A percentile compares a stretch with the other conserved stretches of the same genome.
phyloP scores from a whole-genome alignment of 2,888 invertebrate species.

The Saturnia japonica region DNA sequence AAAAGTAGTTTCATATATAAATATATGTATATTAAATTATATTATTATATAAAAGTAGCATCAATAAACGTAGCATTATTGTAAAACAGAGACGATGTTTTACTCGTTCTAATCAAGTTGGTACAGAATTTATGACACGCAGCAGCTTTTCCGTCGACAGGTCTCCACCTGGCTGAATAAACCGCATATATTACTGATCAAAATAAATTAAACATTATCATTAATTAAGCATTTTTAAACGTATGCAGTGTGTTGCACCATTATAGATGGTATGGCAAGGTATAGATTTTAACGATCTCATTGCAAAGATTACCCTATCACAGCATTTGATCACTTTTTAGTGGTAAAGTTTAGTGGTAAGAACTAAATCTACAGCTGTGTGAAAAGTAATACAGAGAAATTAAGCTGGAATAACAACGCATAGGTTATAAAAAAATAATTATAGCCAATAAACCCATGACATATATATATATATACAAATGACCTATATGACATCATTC shows the following conservation, averaged over 20 bases:
- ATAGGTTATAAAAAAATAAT: no score
- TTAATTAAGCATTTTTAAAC: background rate
- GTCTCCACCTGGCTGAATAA: conserved; percentile 6
- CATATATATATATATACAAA: no score
- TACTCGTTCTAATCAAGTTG: conserved; percentile 11
- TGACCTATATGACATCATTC: no score
- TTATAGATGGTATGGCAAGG: background rate
- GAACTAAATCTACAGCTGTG: no score
- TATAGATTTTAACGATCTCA: background rate
- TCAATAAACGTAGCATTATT: background rate
- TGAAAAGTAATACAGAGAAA: no score
- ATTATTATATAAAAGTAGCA: background rate
- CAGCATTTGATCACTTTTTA: no score
- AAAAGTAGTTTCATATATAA: no score
- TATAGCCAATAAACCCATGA: no score
- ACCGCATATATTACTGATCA: conserved; percentile 10
- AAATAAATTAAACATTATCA: conserved; percentile 8
- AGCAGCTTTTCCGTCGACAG: background rate
- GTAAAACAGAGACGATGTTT: background rate
- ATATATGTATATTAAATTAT: no score
- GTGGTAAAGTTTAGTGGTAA: no score
- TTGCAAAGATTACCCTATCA: background rate
- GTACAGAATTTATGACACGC: conserved; percentile 13
- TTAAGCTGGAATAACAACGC: no score
- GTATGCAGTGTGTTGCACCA: background rate